A percentile compares a stretch with the other conserved stretches of the same genome.
Conservation (phyloP, 2,888 invertebrate species). For the Meloe dianella region DNA sequence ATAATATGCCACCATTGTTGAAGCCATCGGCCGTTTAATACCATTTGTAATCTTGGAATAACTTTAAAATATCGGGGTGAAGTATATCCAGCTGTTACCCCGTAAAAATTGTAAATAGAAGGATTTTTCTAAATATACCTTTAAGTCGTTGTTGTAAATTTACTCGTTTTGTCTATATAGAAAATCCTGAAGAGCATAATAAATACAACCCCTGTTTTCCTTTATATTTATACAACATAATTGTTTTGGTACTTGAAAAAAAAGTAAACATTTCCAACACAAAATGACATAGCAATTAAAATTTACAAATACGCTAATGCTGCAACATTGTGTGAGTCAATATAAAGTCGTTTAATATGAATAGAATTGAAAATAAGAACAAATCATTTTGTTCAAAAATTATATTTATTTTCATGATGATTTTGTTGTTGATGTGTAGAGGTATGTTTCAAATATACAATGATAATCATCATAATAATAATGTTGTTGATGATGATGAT, state of each 20-base stretch:
- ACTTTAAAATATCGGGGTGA: neutral
- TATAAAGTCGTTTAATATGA: neutral
- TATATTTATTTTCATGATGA: neutral
- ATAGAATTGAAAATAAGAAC: neutral
- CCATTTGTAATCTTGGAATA: neutral
- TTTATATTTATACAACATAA: conserved; percentile 27
- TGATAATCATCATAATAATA: neutral
- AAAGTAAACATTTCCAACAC: neutral
- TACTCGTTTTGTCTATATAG: neutral
- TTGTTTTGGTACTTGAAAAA: conserved; percentile 22
- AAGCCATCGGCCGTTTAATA: neutral
- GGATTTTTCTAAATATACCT: neutral
- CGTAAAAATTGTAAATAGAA: neutral
- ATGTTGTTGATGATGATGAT: neutral
- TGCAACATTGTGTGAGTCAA: neutral
- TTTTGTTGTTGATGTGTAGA: neutral
- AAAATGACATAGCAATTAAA: conserved; percentile 9
- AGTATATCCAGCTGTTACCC: conserved; percentile 2
- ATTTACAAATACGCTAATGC: conserved; percentile 4
- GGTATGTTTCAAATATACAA: too few relatives aligned
- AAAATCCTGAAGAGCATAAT: conserved; percentile 19
- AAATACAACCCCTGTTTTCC: conserved; percentile 24
- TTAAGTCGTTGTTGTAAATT: neutral
- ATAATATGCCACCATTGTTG: neutral
- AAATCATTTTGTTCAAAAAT: neutral